These are phyloP conservation scores for Aix galericulata DNA, from an alignment of 2,113 vertebrate genomes.

Conservation along the genomic window DNA sequence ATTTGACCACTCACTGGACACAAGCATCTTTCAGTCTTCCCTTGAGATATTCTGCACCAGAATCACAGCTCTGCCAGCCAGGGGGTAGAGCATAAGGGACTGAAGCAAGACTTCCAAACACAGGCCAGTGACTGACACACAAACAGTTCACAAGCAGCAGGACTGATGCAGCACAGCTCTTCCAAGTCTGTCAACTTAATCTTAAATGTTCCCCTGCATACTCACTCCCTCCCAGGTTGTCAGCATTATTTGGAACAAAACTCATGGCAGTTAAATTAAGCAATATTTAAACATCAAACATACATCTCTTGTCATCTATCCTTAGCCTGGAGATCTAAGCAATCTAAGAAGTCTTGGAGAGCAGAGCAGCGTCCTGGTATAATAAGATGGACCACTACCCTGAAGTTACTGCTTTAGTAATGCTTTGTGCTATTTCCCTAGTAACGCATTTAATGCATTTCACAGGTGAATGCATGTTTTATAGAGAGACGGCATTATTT, in stretches of 20 bases:
- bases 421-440: not conserved
- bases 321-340: not conserved
- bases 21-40: not conserved
- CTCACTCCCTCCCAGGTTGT: not conserved
- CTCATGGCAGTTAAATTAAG: not conserved
- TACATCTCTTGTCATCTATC: not conserved
- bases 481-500: not conserved
- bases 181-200: not conserved
- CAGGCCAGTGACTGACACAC: not conserved
- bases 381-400: not conserved
- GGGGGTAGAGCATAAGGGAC: too few species aligned
- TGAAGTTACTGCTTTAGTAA: not conserved
- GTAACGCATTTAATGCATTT: not conserved
- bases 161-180: not conserved
- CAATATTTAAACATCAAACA: not conserved
- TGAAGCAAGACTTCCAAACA: not conserved
- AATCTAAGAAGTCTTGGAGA: not conserved
- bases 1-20: not conserved
- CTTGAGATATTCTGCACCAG: not conserved
- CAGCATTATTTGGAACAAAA: not conserved
- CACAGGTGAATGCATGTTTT: not conserved
- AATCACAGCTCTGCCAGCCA: not conserved
- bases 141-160: not conserved
- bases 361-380: not conserved
- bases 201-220: accelerated